Evolutionary conservation across 2,113 vertebrate species (phyloP).

Genomic region (Elgaria multicarinata): DNA sequence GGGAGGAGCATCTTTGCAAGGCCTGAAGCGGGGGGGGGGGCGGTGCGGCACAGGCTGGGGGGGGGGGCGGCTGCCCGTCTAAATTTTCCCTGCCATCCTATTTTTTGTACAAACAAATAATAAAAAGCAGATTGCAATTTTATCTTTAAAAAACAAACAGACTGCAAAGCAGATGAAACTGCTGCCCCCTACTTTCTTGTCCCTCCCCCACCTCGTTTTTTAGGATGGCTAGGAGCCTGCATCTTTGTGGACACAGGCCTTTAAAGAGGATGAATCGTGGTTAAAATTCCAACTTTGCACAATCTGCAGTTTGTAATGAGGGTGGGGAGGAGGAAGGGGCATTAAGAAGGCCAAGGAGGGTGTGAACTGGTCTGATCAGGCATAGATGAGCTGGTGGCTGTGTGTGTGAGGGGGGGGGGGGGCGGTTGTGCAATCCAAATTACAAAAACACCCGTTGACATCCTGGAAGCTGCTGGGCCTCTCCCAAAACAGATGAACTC

Average conservation of each 20-base stretch:
- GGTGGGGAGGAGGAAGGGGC: neutral
- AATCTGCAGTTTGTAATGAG: neutral
- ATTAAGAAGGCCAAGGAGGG: neutral
- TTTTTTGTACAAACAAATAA: too few species aligned
- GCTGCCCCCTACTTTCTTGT: too few species aligned
- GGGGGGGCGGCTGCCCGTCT: too few species aligned
- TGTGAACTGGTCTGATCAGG: neutral
- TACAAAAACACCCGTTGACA: neutral
- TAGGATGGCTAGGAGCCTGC: too few species aligned
- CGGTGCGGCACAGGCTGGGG: too few species aligned
- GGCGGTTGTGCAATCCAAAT: neutral
- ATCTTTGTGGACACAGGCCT: neutral
- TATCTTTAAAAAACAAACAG: too few species aligned
- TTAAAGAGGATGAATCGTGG: neutral
- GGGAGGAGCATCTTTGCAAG: neutral
- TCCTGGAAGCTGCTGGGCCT: neutral
- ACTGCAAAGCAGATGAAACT: too few species aligned
- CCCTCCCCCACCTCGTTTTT: too few species aligned
- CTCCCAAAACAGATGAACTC: neutral
- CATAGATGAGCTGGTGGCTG: too few species aligned
- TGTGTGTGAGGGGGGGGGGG: neutral
- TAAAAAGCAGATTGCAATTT: too few species aligned
- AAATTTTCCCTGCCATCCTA: too few species aligned
- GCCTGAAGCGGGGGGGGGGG: too few species aligned
- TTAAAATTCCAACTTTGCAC: neutral